A percentile compares a stretch with the other conserved stretches of the same genome.
These are phyloP conservation scores for Percopsis omiscomaycus DNA, from an alignment of 2,797 vertebrate species.

Conservation along the genomic window DNA sequence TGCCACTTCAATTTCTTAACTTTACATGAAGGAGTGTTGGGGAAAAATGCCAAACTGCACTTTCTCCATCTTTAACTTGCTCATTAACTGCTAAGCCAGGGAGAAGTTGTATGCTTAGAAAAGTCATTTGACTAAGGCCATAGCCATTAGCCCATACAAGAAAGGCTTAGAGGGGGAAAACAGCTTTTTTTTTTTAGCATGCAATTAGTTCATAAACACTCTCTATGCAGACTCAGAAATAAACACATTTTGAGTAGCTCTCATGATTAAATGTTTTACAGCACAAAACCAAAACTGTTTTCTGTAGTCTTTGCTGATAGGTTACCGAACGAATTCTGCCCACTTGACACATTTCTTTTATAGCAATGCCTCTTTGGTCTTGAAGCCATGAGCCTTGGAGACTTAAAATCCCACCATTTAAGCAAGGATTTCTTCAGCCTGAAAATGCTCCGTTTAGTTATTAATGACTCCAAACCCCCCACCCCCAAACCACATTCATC, in stretches of 20 bases:
- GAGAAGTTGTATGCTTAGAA: slow-evolving; percentile 19
- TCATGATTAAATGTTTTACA: slow-evolving; percentile 35
- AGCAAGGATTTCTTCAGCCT: slow-evolving; percentile 64
- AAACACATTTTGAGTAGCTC: slow-evolving; percentile 27
- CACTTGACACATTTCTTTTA: slow-evolving; percentile 66
- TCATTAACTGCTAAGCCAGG: slow-evolving; percentile 29
- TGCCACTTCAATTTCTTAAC: slow-evolving; percentile 38
- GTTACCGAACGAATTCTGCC: slow-evolving; percentile 60
- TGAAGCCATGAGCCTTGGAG: slow-evolving; percentile 61
- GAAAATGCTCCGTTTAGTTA: slow-evolving; percentile 69
- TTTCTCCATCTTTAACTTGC: slow-evolving; percentile 19
- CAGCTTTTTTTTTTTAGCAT: not conserved
- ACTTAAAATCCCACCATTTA: slow-evolving; percentile 72
- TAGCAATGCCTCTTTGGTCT: slow-evolving; percentile 58
- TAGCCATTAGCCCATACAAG: not conserved
- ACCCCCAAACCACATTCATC: slow-evolving; percentile 36
- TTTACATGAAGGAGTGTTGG: slow-evolving; percentile 30
- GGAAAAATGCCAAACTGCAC: slow-evolving; percentile 31
- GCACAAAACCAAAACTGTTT: slow-evolving; percentile 37
- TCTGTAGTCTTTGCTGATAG: slow-evolving; percentile 54
- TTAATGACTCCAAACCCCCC: slow-evolving; percentile 60
- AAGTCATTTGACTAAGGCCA: not conserved
- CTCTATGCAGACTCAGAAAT: slow-evolving; percentile 8
- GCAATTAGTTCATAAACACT: slow-evolving; percentile 1
- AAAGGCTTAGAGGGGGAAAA: not conserved